Evolutionary conservation across 2,797 vertebrate genomes (phyloP).

Genomic region (Gymnodraco acuticeps): DNA sequence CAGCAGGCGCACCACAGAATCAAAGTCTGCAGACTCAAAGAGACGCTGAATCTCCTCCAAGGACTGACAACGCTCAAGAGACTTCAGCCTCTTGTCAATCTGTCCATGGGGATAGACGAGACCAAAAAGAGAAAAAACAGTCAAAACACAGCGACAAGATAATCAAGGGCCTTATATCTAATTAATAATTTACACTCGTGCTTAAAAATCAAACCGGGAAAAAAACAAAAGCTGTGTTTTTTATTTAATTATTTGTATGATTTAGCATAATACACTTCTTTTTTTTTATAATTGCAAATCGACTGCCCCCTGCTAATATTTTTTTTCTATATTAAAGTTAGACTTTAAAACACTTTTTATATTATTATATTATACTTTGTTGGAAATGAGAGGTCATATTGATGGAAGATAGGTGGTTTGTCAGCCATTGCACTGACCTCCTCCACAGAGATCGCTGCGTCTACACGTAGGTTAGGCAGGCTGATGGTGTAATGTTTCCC

Average conservation of each 20-base stretch:
- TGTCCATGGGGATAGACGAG: constrained; percentile 59
- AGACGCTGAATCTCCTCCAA: constrained; percentile 97
- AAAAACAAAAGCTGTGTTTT: background rate
- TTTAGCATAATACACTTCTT: background rate
- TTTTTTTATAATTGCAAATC: background rate
- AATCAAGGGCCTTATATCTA: background rate
- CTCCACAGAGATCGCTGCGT: constrained; percentile 92
- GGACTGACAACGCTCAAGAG: constrained; percentile 97
- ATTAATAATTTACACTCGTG: background rate
- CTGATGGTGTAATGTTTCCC: constrained; percentile 82
- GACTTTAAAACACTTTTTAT: too few species aligned
- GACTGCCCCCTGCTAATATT: background rate
- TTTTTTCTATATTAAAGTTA: background rate
- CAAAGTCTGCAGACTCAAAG: constrained; percentile 92
- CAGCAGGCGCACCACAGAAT: constrained; percentile 92
- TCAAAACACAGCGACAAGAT: constrained; percentile 1
- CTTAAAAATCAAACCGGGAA: background rate
- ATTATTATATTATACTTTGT: too few species aligned
- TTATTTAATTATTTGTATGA: background rate
- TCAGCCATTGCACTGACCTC: constrained; percentile 85
- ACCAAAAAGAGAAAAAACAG: background rate
- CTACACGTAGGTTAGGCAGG: constrained; percentile 92
- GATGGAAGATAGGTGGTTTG: background rate
- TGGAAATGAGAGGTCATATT: background rate
- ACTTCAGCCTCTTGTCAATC: constrained; percentile 97